Evolutionary conservation across 2,888 invertebrate species (phyloP).

Genomic region (Entomobrya multifasciata): DNA sequence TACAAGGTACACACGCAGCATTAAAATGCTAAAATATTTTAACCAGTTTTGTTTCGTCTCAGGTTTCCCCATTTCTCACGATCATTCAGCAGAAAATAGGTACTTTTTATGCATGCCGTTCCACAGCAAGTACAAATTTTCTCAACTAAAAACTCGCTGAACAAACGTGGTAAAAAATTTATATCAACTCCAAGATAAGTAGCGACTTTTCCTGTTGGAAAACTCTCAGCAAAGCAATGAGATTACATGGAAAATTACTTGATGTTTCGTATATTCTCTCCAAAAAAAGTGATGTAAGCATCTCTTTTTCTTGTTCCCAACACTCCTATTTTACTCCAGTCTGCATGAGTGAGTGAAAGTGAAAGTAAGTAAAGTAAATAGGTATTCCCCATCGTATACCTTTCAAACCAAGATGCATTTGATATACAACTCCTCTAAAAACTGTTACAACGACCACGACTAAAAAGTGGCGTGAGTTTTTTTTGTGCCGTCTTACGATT

Average conservation of each 20-base stretch:
- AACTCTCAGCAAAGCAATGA: background rate
- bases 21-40: no score
- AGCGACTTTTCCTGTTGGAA: background rate
- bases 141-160: background rate
- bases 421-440: background rate
- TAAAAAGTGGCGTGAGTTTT: no score
- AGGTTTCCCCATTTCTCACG: background rate
- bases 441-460: no score
- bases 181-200: no score
- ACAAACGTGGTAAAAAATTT: no score
- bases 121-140: background rate
- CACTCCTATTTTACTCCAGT: background rate
- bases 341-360: background rate
- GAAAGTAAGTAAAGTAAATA: background rate
- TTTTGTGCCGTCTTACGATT: no score
- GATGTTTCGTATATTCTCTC: slow-evolving; percentile 4
- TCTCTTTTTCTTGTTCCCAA: background rate
- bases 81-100: background rate
- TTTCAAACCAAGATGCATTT: background rate
- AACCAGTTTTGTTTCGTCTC: no score
- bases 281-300: background rate
- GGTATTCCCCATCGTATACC: background rate
- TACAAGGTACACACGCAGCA: no score
- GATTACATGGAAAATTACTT: slow-evolving; percentile 54
- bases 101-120: background rate